These are phyloP conservation scores for Periophthalmus magnuspinnatus DNA, from an alignment of 2,797 vertebrate genomes.

Conservation along the genomic window DNA sequence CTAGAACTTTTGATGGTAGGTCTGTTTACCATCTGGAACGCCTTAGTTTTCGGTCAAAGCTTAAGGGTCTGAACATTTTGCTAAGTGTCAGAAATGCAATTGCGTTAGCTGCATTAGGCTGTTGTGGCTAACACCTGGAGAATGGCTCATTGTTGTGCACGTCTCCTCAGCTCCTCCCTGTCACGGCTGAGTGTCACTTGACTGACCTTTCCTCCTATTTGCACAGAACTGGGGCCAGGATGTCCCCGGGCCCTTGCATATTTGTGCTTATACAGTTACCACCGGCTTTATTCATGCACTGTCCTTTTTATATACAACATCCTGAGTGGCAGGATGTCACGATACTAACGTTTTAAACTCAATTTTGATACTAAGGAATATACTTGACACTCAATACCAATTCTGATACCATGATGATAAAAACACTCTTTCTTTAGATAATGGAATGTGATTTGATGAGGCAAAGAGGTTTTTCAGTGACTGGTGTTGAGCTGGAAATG, in stretches of 20 bases:
- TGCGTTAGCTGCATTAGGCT: not conserved
- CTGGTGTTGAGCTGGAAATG: too few relatives aligned
- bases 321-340: slow-evolving; percentile 54
- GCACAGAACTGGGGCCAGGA: not conserved
- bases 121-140: not conserved
- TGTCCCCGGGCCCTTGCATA: not conserved
- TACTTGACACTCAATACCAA: too few relatives aligned
- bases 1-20: too few relatives aligned
- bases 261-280: not conserved
- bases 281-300: not conserved
- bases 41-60: not conserved
- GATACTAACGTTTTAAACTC: too few relatives aligned
- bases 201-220: not conserved
- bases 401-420: too few relatives aligned
- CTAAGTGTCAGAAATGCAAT: too few relatives aligned
- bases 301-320: not conserved
- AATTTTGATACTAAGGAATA: too few relatives aligned
- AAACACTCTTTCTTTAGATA: too few relatives aligned
- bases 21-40: not conserved
- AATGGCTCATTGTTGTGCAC: not conserved
- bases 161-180: not conserved
- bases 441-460: too few relatives aligned
- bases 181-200: not conserved
- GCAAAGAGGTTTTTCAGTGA: too few relatives aligned
- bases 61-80: not conserved